Evolutionary conservation across 2,113 vertebrate genomes (phyloP).

Genomic region (Aegotheles bennettii): DNA sequence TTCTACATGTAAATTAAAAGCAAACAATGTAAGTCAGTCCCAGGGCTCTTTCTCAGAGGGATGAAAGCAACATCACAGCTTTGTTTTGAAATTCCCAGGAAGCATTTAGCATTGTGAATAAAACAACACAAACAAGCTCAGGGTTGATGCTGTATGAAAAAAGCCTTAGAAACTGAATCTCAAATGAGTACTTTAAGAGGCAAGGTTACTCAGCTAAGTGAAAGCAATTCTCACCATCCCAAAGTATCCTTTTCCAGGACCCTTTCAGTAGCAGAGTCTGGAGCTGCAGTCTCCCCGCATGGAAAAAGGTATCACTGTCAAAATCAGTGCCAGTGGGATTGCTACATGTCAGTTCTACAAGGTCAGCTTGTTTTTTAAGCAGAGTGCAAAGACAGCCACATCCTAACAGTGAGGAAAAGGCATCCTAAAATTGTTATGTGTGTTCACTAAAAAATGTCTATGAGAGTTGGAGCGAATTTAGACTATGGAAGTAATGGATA

Average conservation of each 20-base stretch:
- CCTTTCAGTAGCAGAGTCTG: conserved; percentile 21
- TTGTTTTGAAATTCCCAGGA: neutral
- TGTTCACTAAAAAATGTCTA: neutral
- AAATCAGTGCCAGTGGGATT: neutral
- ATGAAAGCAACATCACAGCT: neutral
- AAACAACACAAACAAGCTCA: neutral
- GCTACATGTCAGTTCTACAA: neutral
- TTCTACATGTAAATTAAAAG: neutral
- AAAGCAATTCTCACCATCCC: neutral
- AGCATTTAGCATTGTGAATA: neutral
- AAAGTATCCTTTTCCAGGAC: neutral
- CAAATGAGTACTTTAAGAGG: neutral
- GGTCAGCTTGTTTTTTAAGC: neutral
- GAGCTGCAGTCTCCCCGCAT: conserved; percentile 19
- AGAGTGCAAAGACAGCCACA: neutral
- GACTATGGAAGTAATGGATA: neutral
- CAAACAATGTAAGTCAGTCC: neutral
- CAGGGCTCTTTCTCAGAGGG: neutral
- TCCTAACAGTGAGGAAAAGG: neutral
- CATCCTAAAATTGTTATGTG: accelerated
- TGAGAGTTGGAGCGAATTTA: neutral
- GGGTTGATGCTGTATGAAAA: neutral
- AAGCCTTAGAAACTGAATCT: neutral
- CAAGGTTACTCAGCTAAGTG: neutral
- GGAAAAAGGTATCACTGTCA: neutral